These are phyloP conservation scores for Lophius piscatorius DNA, from an alignment of 2,113 vertebrate species.

Conservation along the genomic window DNA sequence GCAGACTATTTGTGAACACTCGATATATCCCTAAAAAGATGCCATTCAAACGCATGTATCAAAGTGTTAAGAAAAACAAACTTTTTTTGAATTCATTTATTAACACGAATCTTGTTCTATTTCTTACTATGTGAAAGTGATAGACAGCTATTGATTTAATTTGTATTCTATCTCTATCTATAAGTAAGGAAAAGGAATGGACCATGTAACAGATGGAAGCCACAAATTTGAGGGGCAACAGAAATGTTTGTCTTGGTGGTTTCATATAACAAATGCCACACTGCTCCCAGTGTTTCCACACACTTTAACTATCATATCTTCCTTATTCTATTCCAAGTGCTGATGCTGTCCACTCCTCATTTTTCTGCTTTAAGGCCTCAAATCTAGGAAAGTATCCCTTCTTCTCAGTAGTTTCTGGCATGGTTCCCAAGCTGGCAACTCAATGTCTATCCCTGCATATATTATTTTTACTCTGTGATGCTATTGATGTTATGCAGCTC, in stretches of 20 bases:
- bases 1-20: constrained; percentile 43
- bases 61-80: constrained; percentile 30
- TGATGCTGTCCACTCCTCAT: constrained; percentile 35
- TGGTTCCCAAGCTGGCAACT: constrained; percentile 74
- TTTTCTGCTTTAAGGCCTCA: constrained; percentile 40
- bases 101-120: constrained; percentile 10
- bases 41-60: constrained; percentile 16
- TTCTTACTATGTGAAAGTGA: constrained; percentile 33
- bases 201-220: constrained; percentile 41
- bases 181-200: constrained; percentile 33
- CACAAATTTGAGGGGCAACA: constrained; percentile 35
- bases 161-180: too few relatives aligned
- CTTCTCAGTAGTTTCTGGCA: constrained; percentile 61
- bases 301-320: constrained; percentile 30
- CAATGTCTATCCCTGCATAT: constrained; percentile 62
- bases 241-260: constrained; percentile 37
- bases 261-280: constrained; percentile 33
- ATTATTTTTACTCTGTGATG: too few relatives aligned
- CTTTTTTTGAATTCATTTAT: neutral
- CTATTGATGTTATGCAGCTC: constrained; percentile 64
- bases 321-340: constrained; percentile 34
- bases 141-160: constrained; percentile 28
- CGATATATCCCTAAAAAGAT: constrained; percentile 55
- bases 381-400: constrained; percentile 52
- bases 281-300: constrained; percentile 32